Base-by-base conservation (phyloP, 2,888 invertebrate species). In the Cartodere bifasciata region DNA sequence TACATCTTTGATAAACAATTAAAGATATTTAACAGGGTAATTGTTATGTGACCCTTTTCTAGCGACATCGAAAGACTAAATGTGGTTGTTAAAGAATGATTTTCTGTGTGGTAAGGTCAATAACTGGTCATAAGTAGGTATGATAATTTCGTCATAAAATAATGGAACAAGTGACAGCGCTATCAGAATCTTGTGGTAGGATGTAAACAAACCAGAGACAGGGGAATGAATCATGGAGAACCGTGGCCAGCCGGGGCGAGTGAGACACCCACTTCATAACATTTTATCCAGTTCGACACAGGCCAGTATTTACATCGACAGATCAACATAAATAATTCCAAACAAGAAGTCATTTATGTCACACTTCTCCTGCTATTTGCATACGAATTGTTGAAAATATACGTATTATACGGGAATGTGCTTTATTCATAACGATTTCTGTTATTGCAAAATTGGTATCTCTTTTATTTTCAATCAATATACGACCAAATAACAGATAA, bases 261-360 rank as follows among this genome's bases (percentile, higher is more conserved):
- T 38, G 32, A 32, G 38, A 41, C 41, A 41, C 41, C 39, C 39
- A 41, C 41, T 41, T 39, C 37, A 41, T 41, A 41, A 41, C 39
- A 37, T 39, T 41, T 41, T 39, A 41, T 41, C 37, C 39, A 41
- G 33, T 41, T 41, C 41, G 41, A 41, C 38, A 41, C 39, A 34
- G 37, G 36, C 41, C 35, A 37, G 34, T 42, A 42, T 42, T 42
- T 42, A 42, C 42, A 40, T 34, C 31, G 40, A 42, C 40, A 42
- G 42, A 40, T 38, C 37, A 32, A 36, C 42, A 42, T 42, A 42
- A 42, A 42, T 42, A 42, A 42, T 42, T 39, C 39, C 38, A 38
- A 42, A 42, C 42, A 42, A 42, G 42, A 42, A 40, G 42, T 42
- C 42, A 38, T 42, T 42, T 42, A 36, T 42, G 42, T 42, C 42